Evolutionary conservation across 2,888 invertebrate species (phyloP).

Genomic region (Drosophila colorata): DNA sequence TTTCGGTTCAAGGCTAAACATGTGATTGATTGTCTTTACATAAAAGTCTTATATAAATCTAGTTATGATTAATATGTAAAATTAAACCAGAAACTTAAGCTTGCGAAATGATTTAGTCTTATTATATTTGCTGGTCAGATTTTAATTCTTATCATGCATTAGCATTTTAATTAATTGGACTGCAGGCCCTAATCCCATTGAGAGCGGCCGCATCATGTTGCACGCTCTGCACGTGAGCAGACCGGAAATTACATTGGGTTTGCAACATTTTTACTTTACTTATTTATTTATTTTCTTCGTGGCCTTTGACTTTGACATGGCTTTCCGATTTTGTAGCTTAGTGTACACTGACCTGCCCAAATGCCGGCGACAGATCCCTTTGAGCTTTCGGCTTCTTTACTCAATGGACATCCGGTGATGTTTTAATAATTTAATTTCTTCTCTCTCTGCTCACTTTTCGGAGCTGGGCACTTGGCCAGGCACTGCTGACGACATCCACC

Average conservation of each 20-base stretch:
- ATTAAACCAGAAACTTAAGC: not conserved
- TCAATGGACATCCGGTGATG: slow-evolving; percentile 76
- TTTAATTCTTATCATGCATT: slow-evolving; percentile 34
- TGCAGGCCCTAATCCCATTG: slow-evolving; percentile 18
- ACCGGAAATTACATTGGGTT: slow-evolving; percentile 63
- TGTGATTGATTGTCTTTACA: too few species aligned
- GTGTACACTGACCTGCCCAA: slow-evolving; percentile 21
- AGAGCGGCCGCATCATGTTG: slow-evolving; percentile 27
- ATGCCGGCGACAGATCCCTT: slow-evolving; percentile 51
- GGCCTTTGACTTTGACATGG: slow-evolving; percentile 13
- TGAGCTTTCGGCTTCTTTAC: slow-evolving; percentile 53
- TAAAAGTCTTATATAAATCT: too few species aligned
- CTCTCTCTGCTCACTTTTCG: slow-evolving; percentile 15
- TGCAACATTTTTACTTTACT: slow-evolving; percentile 23
- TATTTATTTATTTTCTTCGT: not conserved
- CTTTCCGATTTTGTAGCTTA: slow-evolving; percentile 36
- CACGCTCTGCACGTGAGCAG: slow-evolving; percentile 44
- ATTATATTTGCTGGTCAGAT: slow-evolving; percentile 38
- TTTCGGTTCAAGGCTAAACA: too few species aligned
- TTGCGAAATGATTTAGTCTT: not conserved
- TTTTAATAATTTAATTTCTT: slow-evolving; percentile 77
- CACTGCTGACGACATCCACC: slow-evolving; percentile 16
- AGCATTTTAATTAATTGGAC: slow-evolving; percentile 63
- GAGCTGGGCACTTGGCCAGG: slow-evolving; percentile 9
- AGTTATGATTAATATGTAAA: too few species aligned